Percentiles rank a stretch among this genome's conserved stretches.
Evolutionary conservation across 2,113 vertebrate species (phyloP).

Genomic region (Gymnarchus niloticus): DNA sequence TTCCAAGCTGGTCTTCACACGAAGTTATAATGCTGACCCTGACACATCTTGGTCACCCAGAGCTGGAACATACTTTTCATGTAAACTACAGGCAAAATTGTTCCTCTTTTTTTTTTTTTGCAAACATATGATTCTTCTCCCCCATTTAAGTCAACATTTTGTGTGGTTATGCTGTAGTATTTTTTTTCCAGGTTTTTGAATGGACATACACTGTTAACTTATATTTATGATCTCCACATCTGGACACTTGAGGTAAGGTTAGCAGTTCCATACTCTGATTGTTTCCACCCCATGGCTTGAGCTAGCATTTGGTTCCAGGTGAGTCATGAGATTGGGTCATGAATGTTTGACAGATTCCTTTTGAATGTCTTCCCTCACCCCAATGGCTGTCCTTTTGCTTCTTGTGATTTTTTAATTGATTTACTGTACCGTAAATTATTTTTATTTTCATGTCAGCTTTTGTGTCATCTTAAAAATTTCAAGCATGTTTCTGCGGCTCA

Average conservation of each 20-base stretch:
- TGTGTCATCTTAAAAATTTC: conserved; percentile 59
- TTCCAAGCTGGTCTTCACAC: background rate
- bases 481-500: conserved; percentile 76
- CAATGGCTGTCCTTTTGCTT: conserved; percentile 37
- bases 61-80: background rate
- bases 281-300: conserved; percentile 53
- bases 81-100: background rate
- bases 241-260: conserved; percentile 78
- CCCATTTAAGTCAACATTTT: background rate
- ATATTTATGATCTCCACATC: conserved; percentile 63
- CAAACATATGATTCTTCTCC: background rate
- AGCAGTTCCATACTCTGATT: conserved; percentile 66
- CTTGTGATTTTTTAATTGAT: conserved; percentile 38
- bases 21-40: background rate
- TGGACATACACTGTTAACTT: conserved; percentile 57
- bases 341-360: conserved; percentile 32
- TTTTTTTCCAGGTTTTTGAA: conserved; percentile 52
- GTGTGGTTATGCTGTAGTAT: conserved; percentile 20
- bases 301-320: conserved; percentile 52
- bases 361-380: conserved; percentile 38
- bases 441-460: conserved; percentile 51
- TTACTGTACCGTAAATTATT: conserved; percentile 42
- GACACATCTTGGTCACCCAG: no score
- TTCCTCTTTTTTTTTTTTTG: background rate
- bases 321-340: conserved; percentile 30